Evolutionary conservation across 2,888 invertebrate genomes (phyloP).

Genomic region (Aleiodes alternator): DNA sequence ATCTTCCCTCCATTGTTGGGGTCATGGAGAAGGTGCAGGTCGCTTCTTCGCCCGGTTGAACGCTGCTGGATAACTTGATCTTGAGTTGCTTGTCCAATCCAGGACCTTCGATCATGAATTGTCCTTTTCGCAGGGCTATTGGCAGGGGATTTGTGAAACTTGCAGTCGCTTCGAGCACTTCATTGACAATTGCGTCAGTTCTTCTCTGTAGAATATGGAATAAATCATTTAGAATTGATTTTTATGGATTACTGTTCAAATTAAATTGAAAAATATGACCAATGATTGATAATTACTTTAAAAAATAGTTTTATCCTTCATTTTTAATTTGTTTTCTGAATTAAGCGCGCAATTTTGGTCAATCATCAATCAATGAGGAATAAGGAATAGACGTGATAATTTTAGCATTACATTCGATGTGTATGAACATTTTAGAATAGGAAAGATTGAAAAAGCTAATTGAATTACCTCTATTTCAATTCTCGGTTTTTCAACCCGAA

Average conservation of each 20-base stretch:
- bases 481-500: slow-evolving; percentile 91
- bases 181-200: slow-evolving; percentile 74
- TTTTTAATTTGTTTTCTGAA: too few species aligned
- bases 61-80: slow-evolving; percentile 81
- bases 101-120: slow-evolving; percentile 89
- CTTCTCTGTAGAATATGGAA: slow-evolving; percentile 66
- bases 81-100: slow-evolving; percentile 86
- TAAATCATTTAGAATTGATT: background rate
- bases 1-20: slow-evolving; percentile 87
- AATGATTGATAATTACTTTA: too few species aligned
- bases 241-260: too few species aligned
- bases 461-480: slow-evolving; percentile 81
- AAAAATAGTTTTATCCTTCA: too few species aligned
- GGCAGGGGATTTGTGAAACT: slow-evolving; percentile 90
- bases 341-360: too few species aligned
- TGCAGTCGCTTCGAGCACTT: slow-evolving; percentile 79
- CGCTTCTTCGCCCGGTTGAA: slow-evolving; percentile 83
- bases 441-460: background rate
- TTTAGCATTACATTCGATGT: too few species aligned
- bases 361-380: too few species aligned
- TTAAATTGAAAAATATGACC: too few species aligned
- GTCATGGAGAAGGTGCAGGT: slow-evolving; percentile 85
- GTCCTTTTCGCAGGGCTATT: slow-evolving; percentile 84
- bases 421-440: too few species aligned
- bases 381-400: too few species aligned